A percentile compares a stretch with the other conserved stretches of the same genome.
Conservation (phyloP, 37 sponge, comb jelly and placozoan species). For the Dysidea cf. avara region DNA sequence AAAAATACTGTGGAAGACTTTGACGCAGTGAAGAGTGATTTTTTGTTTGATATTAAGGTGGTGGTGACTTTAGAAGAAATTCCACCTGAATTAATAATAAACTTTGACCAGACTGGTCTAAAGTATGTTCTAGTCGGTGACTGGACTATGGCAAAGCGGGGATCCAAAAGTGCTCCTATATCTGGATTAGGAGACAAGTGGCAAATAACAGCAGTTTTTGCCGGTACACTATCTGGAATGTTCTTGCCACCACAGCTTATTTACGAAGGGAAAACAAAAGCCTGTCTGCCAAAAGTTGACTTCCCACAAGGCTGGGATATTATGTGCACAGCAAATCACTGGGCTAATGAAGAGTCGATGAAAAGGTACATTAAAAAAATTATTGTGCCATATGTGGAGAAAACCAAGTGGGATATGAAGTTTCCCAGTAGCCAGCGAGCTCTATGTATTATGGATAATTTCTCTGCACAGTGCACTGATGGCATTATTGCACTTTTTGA, state of each 20-base stretch:
- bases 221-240: background rate
- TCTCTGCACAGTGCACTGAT: background rate
- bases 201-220: conserved; percentile 5
- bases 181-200: background rate
- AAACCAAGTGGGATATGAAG: background rate
- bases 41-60: too few species aligned
- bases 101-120: too few species aligned
- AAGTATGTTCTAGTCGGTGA: too few species aligned
- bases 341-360: conserved; percentile 6
- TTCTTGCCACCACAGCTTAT: conserved; percentile 4
- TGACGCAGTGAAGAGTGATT: too few species aligned
- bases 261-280: background rate
- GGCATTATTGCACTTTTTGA: background rate
- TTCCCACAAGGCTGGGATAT: conserved; percentile 6
- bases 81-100: too few species aligned
- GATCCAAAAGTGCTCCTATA: background rate
- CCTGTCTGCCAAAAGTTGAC: background rate
- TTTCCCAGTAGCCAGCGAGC: background rate
- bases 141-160: too few species aligned
- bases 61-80: too few species aligned
- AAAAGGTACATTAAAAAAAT: background rate
- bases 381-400: conserved; percentile 12
- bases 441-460: background rate
- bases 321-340: background rate
- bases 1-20: too few species aligned